Evolutionary conservation across 2,797 vertebrate genomes (phyloP), one percentile per base, ranked within the genome.

Genomic region (Pristis pectinata): DNA sequence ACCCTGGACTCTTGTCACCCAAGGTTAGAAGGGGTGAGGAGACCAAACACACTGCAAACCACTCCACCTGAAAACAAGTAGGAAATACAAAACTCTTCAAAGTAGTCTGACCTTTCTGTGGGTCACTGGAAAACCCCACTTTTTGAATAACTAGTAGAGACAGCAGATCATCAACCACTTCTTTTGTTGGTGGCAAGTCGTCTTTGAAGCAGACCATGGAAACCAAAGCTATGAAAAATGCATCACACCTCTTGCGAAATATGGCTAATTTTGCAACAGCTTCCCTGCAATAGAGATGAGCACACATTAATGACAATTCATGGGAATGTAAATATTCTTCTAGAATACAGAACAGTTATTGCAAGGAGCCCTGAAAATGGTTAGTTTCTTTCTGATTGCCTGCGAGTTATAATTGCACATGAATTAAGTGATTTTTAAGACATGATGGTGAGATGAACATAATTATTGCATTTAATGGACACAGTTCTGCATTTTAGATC

Each of bases 131-230:
- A 2, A 6, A 17, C 6, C 49, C 0, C 4, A 53, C 10, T 49
- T 93, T 93, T 53, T 97, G 96, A 64, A 98, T 97, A 96, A 99
- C 98, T 0, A 99, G 97, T 82, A 98, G 96, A 0, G 97, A 97
- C 24, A 99, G 95, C 95, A 99, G 97, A 70, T 97, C 96, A 5
- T 95, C 70, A 56, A 99, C 97, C 95, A 99, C 98, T 0, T 94
- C 94, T 77, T 95, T 34, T 87, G 97, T 96, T 0, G 99, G 99
- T 0, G 99, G 98, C 0, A 96, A 92, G 1, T 98, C 98, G 96
- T 98, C 98, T 95, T 98, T 99, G 97, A 99, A 99, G 97, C 99
- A 99, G 96, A 99, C 95, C 92, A 97, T 97, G 34, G 98, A 98
- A 94, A 99, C 98, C 95, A 99, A 79, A 94, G 99, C 98, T 30